Conservation (phyloP, 1,140 invertebrate genomes). For the Eubasilissa regina region DNA sequence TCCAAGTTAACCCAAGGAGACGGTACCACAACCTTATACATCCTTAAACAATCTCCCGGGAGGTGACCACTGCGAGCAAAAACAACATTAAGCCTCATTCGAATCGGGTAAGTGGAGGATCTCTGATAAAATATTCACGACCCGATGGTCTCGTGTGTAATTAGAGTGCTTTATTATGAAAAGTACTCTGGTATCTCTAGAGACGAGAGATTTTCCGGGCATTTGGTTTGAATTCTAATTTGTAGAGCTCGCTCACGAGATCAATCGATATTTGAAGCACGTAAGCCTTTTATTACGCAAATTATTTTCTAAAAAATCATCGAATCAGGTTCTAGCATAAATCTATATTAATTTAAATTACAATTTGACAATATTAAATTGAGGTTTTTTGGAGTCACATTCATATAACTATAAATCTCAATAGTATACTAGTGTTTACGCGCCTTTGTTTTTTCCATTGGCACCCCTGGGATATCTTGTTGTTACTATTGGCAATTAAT, state of each 20-base stretch:
- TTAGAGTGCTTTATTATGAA: conserved; percentile 32
- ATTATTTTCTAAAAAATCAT: too few relatives aligned
- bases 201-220: conserved; percentile 3
- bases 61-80: conserved; percentile 1
- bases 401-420: too few relatives aligned
- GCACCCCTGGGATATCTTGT: too few relatives aligned
- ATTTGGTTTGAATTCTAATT: conserved; percentile 9
- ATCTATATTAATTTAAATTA: too few relatives aligned
- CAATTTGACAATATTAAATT: too few relatives aligned
- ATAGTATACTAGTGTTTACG: too few relatives aligned
- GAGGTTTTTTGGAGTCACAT: too few relatives aligned
- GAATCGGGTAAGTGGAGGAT: background rate
- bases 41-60: background rate
- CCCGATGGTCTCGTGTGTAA: conserved; percentile 7
- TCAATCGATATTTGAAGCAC: conserved; percentile 15
- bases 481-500: too few relatives aligned
- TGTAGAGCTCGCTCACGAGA: background rate
- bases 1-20: background rate
- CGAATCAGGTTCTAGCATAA: too few relatives aligned
- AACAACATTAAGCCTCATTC: conserved; percentile 9
- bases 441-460: too few relatives aligned
- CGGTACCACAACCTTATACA: background rate
- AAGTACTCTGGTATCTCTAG: conserved; percentile 8
- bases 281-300: conserved; percentile 6
- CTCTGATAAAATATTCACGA: conserved; percentile 20